Conservation (phyloP, 2,113 vertebrate genomes). For the Engraulis encrasicolus region DNA sequence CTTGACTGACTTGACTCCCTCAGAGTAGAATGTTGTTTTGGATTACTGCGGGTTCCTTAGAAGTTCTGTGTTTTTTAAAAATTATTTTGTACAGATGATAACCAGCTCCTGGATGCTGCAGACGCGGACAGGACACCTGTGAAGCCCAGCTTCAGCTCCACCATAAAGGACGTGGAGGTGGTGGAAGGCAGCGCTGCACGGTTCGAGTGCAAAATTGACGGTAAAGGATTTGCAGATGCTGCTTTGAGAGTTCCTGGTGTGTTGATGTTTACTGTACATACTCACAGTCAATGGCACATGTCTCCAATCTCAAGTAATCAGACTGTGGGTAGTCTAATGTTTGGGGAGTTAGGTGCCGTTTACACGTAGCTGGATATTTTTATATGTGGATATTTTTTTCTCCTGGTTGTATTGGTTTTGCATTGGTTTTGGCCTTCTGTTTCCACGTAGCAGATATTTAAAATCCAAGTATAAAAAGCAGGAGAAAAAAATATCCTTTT, state of each 20-base stretch:
- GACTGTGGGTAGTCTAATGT: too few relatives aligned
- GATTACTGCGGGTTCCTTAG: neutral
- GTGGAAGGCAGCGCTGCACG: slow-evolving; percentile 96
- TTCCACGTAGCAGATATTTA: too few relatives aligned
- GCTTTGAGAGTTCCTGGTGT: neutral
- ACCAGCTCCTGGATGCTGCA: slow-evolving; percentile 86
- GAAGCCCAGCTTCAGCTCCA: slow-evolving; percentile 89
- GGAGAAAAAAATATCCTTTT: too few relatives aligned
- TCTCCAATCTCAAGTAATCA: neutral
- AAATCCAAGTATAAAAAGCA: too few relatives aligned
- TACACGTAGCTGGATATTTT: too few relatives aligned
- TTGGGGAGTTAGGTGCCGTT: too few relatives aligned
- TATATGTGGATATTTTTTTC: too few relatives aligned
- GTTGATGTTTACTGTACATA: slow-evolving; percentile 1
- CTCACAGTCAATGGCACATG: neutral
- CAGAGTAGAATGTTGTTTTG: neutral
- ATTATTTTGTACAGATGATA: slow-evolving; percentile 80
- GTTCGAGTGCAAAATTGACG: slow-evolving; percentile 99
- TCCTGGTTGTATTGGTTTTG: too few relatives aligned
- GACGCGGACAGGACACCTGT: slow-evolving; percentile 82
- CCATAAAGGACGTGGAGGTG: slow-evolving; percentile 93
- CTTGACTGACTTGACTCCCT: too few relatives aligned
- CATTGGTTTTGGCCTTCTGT: too few relatives aligned
- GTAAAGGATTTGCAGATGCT: slow-evolving; percentile 65
- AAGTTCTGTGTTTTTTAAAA: neutral